phyloP scores from a whole-genome alignment of 2,797 vertebrate genomes.

The Toxotes lorentzi region DNA sequence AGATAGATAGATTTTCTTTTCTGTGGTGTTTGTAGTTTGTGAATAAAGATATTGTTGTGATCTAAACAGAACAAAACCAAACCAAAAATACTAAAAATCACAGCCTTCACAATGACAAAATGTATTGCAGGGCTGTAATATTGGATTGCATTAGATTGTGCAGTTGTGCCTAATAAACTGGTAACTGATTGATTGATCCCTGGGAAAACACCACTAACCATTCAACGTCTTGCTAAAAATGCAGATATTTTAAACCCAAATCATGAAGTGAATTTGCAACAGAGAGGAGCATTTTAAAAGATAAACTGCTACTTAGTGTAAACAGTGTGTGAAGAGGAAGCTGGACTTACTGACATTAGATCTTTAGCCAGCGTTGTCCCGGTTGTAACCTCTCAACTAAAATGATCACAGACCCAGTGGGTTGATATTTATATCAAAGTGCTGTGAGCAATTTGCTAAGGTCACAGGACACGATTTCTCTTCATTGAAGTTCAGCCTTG shows the following conservation, averaged over 20 bases:
- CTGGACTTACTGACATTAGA: neutral
- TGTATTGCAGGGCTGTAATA: neutral
- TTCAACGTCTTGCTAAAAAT: neutral
- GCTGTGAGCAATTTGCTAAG: slow-evolving; percentile 53
- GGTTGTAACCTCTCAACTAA: slow-evolving; percentile 29
- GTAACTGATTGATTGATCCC: neutral
- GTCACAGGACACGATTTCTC: slow-evolving; percentile 47
- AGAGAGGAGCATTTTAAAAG: neutral
- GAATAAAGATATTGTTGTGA: neutral
- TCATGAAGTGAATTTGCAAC: neutral
- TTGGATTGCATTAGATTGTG: neutral
- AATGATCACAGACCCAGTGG: slow-evolving; percentile 23
- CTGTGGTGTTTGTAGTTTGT: neutral
- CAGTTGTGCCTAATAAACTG: neutral
- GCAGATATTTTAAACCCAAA: neutral
- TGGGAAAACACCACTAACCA: neutral
- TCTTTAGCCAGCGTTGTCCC: slow-evolving; percentile 13
- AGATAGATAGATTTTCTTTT: neutral
- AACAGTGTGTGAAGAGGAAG: slow-evolving; percentile 6
- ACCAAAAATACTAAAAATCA: neutral
- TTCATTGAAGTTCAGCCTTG: slow-evolving; percentile 35
- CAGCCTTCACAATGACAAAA: neutral
- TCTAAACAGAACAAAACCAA: neutral
- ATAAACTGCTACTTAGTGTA: neutral
- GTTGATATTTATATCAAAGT: slow-evolving; percentile 50